Base-by-base conservation (phyloP, 2,888 invertebrate species). In the Drosophila quinaria region DNA sequence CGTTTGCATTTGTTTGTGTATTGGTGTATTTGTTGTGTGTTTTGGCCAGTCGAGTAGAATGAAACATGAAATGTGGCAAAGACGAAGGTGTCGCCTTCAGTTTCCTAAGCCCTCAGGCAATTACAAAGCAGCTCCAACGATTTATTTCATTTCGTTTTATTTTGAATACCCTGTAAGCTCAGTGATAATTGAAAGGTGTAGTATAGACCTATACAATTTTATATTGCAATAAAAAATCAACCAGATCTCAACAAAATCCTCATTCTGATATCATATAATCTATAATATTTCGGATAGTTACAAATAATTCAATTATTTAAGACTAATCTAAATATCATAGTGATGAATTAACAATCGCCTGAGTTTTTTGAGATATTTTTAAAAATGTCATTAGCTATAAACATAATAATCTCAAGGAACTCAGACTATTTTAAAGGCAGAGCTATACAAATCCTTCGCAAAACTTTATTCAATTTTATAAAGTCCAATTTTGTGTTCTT, bases 61-160 rank as follows among this genome's bases (percentile, higher is more conserved):
- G 60, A 33, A 66, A 72, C 61, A 65, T 54, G 59, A 60, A 76
- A 60, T 61, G 46, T 49, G 59, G 64, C 70, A 60, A 46, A 49
- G 54, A 44, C 31, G 49, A 58, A 78, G 78, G 78, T 77, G 70
- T 77, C 76, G 70, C 51, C 69, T n/a, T 17, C 75, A 68, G 71
- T 61, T 61, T 37, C 55, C 47, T 29, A 49, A 73, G 76, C 51
- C 50, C 74, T 65, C 31, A 11, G 67, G 70, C 74, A 78, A 67
- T 78, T 74, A 64, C 74, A 61, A 63, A 49, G 61, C 61, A 46
- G 60, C 37, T 35, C 39, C 31, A 52, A 56, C 50, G 60, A 72
- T 63, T 68, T 72, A 66, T 68, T 75, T 75, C 37, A 60, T 49
- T 76, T 52, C 51, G 54, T 52, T 71, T 59, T 42, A 66, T 65